Base-by-base conservation (phyloP, 2,113 vertebrate species). In the Saimiri boliviensis region DNA sequence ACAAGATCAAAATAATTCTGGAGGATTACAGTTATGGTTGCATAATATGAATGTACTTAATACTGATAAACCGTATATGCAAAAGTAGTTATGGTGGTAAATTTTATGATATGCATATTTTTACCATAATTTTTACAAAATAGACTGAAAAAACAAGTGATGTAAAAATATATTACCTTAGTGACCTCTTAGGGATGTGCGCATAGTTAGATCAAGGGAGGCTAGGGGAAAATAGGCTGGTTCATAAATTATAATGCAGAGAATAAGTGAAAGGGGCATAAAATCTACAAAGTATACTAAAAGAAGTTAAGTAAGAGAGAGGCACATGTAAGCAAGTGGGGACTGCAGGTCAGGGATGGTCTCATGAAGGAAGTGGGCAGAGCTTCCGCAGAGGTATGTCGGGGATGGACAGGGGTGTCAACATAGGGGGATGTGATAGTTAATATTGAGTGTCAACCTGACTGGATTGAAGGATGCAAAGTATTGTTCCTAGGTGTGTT, bases 1-100 rank as follows among this genome's bases (percentile, higher is more conserved):
- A 20, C 30, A 80, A 87, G 30, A 58, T 27, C 35, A 56, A 83
- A 88, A 27, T 32, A 79, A 23, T 70, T 88, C 66, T 95, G 30
- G 60, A 58, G 60, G 45, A 42, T 27, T 12, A 5, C 35, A 42
- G 30, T 71, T 14, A 74, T 83, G 52, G 3, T 68, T 90, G 45
- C 14, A 13, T 47, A 23, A 47, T 32, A 74, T 68, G 82, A 89
- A 81, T 40, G 25, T 52, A 3, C 14, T 83, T 58, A 79, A 52
- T 73, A 70, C 32, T 66, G 73, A 30, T 83, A 16, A 84, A 84
- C 37, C 16, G 19, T 70, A 76, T 4, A 45, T 30, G 52, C 91
- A 76, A 47, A 49, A 84, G 76, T 83, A 20, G 45, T 42, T 90
- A 25, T 58, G 23, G 74, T 87, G 23, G 52, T 79, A 66, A 30